Conservation (phyloP, 2,797 vertebrate genomes). For the Graptemys geographica region DNA sequence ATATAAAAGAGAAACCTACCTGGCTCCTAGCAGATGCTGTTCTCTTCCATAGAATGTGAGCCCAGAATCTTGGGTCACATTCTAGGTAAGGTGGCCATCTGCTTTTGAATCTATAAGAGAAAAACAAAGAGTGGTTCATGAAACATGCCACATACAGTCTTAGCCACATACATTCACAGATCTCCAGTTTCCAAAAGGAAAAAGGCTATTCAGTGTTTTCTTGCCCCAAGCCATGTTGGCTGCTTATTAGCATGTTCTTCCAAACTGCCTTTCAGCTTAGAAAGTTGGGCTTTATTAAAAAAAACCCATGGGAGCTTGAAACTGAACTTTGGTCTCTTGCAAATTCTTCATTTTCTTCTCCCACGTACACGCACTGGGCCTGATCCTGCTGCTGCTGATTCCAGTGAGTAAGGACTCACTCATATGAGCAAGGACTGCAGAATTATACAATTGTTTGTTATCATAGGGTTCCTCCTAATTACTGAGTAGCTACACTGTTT, state of each 20-base stretch:
- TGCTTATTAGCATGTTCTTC: constrained; percentile 9
- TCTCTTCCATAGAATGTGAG: neutral
- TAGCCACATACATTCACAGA: neutral
- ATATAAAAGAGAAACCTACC: neutral
- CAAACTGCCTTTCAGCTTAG: neutral
- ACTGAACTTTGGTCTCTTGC: constrained; percentile 31
- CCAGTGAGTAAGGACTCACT: constrained; percentile 34
- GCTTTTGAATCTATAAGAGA: neutral
- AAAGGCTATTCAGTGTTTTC: constrained; percentile 25
- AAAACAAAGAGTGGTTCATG: neutral
- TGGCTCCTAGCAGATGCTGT: neutral
- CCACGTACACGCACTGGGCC: constrained; percentile 1
- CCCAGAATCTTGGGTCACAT: neutral
- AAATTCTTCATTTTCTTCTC: constrained; percentile 55
- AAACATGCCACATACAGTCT: neutral
- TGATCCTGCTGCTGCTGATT: constrained; percentile 43
- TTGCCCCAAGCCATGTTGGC: neutral
- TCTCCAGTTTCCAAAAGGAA: neutral
- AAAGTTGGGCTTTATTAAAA: constrained; percentile 35
- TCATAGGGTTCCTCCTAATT: neutral
- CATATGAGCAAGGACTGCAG: constrained; percentile 18
- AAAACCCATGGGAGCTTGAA: neutral
- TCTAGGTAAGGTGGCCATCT: neutral
- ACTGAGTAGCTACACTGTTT: constrained; percentile 64
- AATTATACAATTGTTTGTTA: constrained; percentile 63